phyloP scores from a whole-genome alignment of 1,140 invertebrate genomes.

The Choristoneura fumiferana region DNA sequence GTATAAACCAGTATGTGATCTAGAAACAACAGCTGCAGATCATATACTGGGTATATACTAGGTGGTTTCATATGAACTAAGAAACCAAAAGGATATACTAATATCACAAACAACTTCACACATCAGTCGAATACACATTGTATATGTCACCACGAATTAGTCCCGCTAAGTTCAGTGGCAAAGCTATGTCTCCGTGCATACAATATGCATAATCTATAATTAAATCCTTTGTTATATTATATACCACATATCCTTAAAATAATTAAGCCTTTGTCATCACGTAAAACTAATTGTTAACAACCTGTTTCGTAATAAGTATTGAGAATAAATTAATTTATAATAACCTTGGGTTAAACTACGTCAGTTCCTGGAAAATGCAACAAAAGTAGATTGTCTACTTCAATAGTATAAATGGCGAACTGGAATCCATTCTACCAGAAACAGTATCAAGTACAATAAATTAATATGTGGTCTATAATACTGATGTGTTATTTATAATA shows the following conservation, averaged over 20 bases:
- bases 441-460: neutral
- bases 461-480: constrained; percentile 56
- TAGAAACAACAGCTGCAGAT: too few species aligned
- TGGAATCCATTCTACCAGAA: too few species aligned
- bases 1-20: too few species aligned
- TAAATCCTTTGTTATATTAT: constrained; percentile 31
- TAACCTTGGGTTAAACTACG: neutral
- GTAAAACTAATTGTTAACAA: neutral
- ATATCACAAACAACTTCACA: constrained; percentile 64
- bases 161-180: constrained; percentile 3
- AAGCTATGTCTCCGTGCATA: constrained; percentile 23
- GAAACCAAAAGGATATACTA: constrained; percentile 29
- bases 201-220: constrained; percentile 29
- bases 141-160: constrained; percentile 19
- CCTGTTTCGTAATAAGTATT: too few species aligned
- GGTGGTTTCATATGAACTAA: neutral
- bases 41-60: too few species aligned
- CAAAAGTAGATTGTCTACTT: constrained; percentile 40
- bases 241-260: constrained; percentile 37
- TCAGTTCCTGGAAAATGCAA: constrained; percentile 38
- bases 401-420: too few species aligned
- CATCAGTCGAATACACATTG: constrained; percentile 51
- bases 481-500: constrained; percentile 45
- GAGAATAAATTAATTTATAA: too few species aligned
- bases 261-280: neutral